Evolutionary conservation across 2,888 invertebrate genomes (phyloP), one percentile per base, ranked within the genome.

Genomic region (Flexamia atlantica): DNA sequence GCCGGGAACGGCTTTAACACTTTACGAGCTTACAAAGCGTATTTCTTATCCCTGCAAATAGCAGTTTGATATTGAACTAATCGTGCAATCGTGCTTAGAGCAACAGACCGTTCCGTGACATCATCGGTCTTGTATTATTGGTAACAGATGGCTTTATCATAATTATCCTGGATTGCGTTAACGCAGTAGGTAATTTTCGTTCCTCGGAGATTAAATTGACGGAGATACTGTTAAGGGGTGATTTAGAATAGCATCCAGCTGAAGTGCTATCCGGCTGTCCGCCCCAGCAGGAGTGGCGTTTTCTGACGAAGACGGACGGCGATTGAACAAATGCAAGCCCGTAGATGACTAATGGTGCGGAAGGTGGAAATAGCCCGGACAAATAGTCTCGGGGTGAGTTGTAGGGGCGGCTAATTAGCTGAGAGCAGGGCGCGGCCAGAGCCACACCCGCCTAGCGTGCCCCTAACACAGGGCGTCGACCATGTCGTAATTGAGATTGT

Each of bases 341-440:
- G 5, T 53, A 53, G 23, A 53, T 64, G 64, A 64, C 28, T 64
- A 30, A 64, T 64, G 64, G 25, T 64, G 28, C 17, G 7, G 46
- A 36, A n/a, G 50, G 50, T 50, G 12, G 50, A 50, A n/a, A 36
- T 36, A n/a, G 50, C 50, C 17, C 9, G 36, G 36, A 50, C 50
- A 50, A 50, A 50, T 50, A 50, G 50, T n/a, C 30, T 70, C 7
- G 32, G 70, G 60, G 10, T n/a, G 20, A 28, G 72, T 20, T 10
- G 53, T 50, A 36, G 20, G 50, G 72, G 36, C 10, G 72, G 28
- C 50, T 76, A 7, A 50, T 76, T 50, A 76, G 28, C 5, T 12
- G 76, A 76, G 53, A 57, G 79, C 79, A 79, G 79, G 79, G 79
- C 79, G 79, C 79, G 79, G 79, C 36, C 32, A 57, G 17, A 5